phyloP scores from a whole-genome alignment of 2,113 vertebrate genomes.

The Callopanchax toddi region DNA sequence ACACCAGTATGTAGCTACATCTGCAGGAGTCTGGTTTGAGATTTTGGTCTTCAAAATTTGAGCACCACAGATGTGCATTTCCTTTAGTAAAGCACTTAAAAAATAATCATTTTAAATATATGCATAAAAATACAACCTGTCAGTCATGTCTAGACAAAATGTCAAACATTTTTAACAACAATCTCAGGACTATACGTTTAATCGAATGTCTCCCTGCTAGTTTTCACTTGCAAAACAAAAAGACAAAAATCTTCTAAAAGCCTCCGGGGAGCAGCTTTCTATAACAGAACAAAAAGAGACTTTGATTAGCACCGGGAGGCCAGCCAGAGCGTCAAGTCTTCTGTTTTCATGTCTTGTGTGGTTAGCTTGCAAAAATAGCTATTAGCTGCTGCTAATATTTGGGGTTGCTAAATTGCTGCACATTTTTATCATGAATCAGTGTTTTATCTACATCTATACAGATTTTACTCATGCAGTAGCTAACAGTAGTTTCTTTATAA shows the following conservation, averaged over 20 bases:
- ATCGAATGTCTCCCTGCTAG: neutral
- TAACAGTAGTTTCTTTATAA: constrained; percentile 10
- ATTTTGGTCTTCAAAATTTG: too few species aligned
- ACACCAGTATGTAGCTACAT: neutral
- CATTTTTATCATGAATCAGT: neutral
- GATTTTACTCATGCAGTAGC: neutral
- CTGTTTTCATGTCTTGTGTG: neutral
- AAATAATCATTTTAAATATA: too few species aligned
- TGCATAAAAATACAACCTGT: too few species aligned
- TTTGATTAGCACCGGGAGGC: neutral
- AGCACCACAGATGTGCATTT: too few species aligned
- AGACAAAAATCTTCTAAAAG: neutral
- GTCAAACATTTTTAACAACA: too few species aligned
- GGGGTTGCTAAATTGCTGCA: neutral
- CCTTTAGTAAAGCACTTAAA: too few species aligned
- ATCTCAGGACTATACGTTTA: too few species aligned
- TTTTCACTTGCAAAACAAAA: neutral
- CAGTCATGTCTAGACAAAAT: too few species aligned
- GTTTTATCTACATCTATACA: too few species aligned
- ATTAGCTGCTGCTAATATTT: neutral
- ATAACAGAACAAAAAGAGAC: neutral
- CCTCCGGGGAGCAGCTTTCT: too few species aligned
- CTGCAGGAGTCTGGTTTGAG: neutral
- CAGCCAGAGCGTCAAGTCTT: neutral
- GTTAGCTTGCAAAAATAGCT: neutral